Evolutionary conservation across 2,113 vertebrate genomes (phyloP), one percentile per base, ranked within the genome.

Genomic region (Alligator mississippiensis): DNA sequence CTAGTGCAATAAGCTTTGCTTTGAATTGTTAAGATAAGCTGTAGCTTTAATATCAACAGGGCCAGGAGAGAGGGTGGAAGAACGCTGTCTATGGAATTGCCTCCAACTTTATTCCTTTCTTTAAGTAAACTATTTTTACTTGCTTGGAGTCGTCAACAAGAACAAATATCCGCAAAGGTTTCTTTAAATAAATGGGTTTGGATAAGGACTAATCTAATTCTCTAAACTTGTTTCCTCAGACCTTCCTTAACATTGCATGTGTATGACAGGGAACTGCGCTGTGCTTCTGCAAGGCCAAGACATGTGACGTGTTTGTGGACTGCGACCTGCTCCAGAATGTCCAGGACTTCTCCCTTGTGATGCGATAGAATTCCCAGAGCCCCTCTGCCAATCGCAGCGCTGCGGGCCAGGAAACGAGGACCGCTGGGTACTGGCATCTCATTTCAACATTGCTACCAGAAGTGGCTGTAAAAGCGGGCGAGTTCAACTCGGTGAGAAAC

Each of bases 21-120:
- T 34, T 86, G 19, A 25, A 19, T 60, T 77, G 84, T 19, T 77
- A 94, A 84, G 28, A 58, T 28, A 9, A 77, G 74, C 58, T n/a
- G 38, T 5, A 47, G 47, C n/a, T 34, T 34, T 34, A 34, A 34
- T 34, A 34, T 34, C 34, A 89, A 93, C 7, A 87, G 89, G 54
- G 85, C 59, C 34, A 57, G 57, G 55, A 61, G 77, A 88, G 83
- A 85, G 34, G 22, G 22, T 79, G 58, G 58, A 34, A 34, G 34
- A 34, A 34, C 34, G 4, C 34, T 34, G 34, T 34, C 34, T 34
- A 34, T 34, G 34, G 54, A 55, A 86, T 91, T 90, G 90, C 80
- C 85, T 92, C 85, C 87, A 81, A 18, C 78, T 89, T 90, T 83
- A 76, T 47, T 30, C 60, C 77, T 82, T 89, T 47, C 91, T 90